Evolutionary conservation across 2,113 vertebrate species (phyloP), one percentile per base, ranked within the genome.

Genomic region (Oryzias woworae): DNA sequence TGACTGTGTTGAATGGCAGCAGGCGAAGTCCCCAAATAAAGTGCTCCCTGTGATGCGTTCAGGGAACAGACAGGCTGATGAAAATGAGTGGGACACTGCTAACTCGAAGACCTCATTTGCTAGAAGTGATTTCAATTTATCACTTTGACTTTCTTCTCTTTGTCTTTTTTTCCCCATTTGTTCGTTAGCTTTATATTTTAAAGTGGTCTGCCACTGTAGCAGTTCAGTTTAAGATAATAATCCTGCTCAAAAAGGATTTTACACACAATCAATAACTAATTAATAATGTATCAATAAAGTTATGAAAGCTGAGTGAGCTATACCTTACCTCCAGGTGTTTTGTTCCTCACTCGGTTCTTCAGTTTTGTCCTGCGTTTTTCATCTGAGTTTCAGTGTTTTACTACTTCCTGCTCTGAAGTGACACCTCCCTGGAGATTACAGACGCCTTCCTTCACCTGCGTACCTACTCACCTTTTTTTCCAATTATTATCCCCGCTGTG

Each of bases 31-130:
- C 58, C 65, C 65, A 62, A 68, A 72, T 78, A 61, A 72, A 78
- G 68, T 43, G 58, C 59, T 65, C 78, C 75, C 71, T 63, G 66
- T 69, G 72, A 77, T 72, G 67, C 46, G 50, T 58, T 77, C 22
- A 77, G 66, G 55, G 61, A 73, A 78, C 58, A 52, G 63, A 71
- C 75, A 66, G 68, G 48, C 71, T 84, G 86, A 87, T 84, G 85
- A 83, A 66, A 71, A 87, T 76, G 77, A 82, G 87, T 82, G 66
- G 69, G 73, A 62, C 46, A 58, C 58, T 24, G 56, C 71, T 74
- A 69, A 58, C 69, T 36, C 55, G 48, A 26, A 56, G 18, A 45
- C 43, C 72, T 66, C 68, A 28, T 75, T 81, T 77, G 47, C 51
- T 65, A 58, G 80, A 60, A 77, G 73, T 73, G 72, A 70, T 56